Evolutionary conservation across 2,888 invertebrate species (phyloP), one percentile per base, ranked within the genome.

Genomic region (Isoperla grammatica): DNA sequence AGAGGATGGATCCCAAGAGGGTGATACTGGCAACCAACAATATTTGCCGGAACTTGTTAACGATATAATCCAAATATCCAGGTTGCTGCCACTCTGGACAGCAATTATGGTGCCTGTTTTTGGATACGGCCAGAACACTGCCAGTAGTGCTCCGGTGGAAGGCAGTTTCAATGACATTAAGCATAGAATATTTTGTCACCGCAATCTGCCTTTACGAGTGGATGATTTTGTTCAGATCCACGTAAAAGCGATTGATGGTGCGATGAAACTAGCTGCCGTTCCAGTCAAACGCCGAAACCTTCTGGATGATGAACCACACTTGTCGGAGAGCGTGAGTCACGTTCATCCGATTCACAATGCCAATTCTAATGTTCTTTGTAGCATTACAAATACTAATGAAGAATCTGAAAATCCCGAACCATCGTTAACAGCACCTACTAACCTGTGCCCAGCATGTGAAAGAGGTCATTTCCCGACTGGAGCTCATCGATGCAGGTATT

Each of bases 121-220:
- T 57, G 53, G 46, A 23, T 49, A 53, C 29, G n/a, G 43, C 13
- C 17, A 3, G 43, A 65, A 46, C 20, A 45, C 42, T 15, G 56
- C 49, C 45, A 49, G 49, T 29, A 64, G 63, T 53, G 64, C 60
- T 22, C 43, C 61, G 15, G 63, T 64, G 15, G 64, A 61, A 29
- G 29, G 49, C n/a, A 49, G 49, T 15, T 49, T 49, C n/a, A 49
- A 49, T 49, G 35, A 49, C 29, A 29, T 29, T 13, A 49, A 49
- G 23, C 23, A 49, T n/a, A 23, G 29, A 29, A 3, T 49, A 15
- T 49, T 49, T 23, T 15, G 35, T 13, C 13, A 49, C n/a, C n/a
- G n/a, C 4, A 22, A 48, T n/a, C 29, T 49, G 17, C 49, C 49
- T 15, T 12, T 49, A 5, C 12, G 35, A 15, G 49, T 49, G 1